These are phyloP conservation scores for Epistrophella euchroma DNA, from an alignment of 2,888 invertebrate genomes.

Conservation along the genomic window DNA sequence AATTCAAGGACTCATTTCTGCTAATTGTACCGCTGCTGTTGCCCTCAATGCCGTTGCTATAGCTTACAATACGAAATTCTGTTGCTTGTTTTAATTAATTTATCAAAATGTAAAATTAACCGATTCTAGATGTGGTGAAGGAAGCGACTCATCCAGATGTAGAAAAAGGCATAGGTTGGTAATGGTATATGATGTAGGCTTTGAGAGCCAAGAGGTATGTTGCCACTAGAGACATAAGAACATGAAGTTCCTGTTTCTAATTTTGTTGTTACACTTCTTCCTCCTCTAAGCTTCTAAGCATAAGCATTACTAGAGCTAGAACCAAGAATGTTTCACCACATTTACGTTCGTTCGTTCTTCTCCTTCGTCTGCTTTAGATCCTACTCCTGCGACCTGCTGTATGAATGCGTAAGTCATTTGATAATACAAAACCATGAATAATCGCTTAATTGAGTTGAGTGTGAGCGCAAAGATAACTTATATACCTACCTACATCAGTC, in stretches of 20 bases:
- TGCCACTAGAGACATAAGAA: neutral
- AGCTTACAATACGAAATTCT: slow-evolving; percentile 57
- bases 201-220: neutral
- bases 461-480: slow-evolving; percentile 17
- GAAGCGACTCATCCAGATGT: neutral
- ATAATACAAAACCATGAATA: slow-evolving; percentile 57
- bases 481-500: neutral
- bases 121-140: slow-evolving; percentile 58
- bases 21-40: slow-evolving; percentile 45
- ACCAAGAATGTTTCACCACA: no score
- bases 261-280: neutral
- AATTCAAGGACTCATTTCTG: slow-evolving; percentile 49
- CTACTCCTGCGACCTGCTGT: no score
- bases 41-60: slow-evolving; percentile 19
- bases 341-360: no score
- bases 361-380: neutral
- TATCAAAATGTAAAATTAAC: slow-evolving; percentile 73
- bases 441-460: slow-evolving; percentile 50
- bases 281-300: no score
- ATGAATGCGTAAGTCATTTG: slow-evolving; percentile 48
- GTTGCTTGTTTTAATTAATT: slow-evolving; percentile 74
- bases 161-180: neutral
- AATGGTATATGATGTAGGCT: slow-evolving; percentile 22
- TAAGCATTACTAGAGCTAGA: no score
- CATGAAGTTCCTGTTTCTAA: slow-evolving; percentile 6